phyloP scores from a whole-genome alignment of 64 coral and sea anemone genomes.

The Stichodactyla mertensii region DNA sequence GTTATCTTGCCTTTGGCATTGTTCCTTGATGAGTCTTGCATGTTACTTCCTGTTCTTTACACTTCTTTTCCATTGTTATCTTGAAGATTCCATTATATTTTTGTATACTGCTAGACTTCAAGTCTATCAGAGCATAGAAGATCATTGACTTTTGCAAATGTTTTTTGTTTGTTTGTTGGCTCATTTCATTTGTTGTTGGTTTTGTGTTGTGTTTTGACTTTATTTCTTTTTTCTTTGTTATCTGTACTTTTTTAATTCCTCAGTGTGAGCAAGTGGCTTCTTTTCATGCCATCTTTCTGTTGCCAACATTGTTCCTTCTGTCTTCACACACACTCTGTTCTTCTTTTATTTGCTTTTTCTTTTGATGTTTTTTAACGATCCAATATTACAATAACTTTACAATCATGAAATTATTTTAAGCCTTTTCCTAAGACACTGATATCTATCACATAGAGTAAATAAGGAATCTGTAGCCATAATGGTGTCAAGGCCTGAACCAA shows the following conservation, averaged over 20 bases:
- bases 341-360: slow-evolving; percentile 6
- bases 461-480: no score
- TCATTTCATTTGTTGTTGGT: neutral
- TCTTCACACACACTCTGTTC: slow-evolving; percentile 14
- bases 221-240: neutral
- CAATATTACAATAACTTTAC: slow-evolving; percentile 9
- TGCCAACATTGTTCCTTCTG: neutral
- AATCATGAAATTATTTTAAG: neutral
- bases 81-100: neutral
- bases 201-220: slow-evolving; percentile 16
- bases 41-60: neutral
- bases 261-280: slow-evolving; percentile 5
- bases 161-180: slow-evolving; percentile 35
- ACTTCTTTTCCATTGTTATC: neutral
- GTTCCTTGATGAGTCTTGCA: neutral
- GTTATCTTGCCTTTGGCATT: neutral
- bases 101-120: neutral
- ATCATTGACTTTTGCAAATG: slow-evolving; percentile 52
- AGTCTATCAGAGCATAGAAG: slow-evolving; percentile 23
- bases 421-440: neutral
- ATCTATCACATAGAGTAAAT: neutral
- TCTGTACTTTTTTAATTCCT: neutral
- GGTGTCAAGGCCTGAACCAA: neutral
- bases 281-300: slow-evolving; percentile 23
- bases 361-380: slow-evolving; percentile 18